These are phyloP conservation scores for Heliconius ismenius DNA, from an alignment of 2,888 invertebrate genomes.

Conservation along the genomic window DNA sequence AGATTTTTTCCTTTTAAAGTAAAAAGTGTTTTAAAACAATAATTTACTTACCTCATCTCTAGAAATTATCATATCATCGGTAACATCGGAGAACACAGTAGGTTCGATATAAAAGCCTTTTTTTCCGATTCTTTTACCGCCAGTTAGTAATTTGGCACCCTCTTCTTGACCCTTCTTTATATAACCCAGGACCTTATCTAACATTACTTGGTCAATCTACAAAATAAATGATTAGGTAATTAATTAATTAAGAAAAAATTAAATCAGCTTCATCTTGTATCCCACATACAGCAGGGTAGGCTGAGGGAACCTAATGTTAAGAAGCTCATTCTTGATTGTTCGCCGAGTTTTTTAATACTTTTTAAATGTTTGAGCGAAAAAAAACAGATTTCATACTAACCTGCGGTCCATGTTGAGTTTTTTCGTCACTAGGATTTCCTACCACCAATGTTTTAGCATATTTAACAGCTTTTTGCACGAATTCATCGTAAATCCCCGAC, in stretches of 20 bases:
- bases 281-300: no score
- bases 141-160: constrained; percentile 89
- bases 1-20: no score
- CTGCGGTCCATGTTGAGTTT: constrained; percentile 58
- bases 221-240: no score
- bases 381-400: constrained; percentile 30
- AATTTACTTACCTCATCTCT: constrained; percentile 84
- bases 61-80: constrained; percentile 88
- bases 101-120: constrained; percentile 90
- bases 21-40: neutral
- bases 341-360: no score
- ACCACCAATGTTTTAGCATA: constrained; percentile 85
- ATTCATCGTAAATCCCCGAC: constrained; percentile 87
- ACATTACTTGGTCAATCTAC: constrained; percentile 85
- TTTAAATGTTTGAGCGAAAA: no score
- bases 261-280: no score
- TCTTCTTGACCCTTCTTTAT: constrained; percentile 89
- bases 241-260: no score
- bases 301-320: no score
- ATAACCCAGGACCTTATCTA: constrained; percentile 87
- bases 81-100: constrained; percentile 88
- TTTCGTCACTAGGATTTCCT: constrained; percentile 72
- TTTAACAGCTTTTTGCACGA: constrained; percentile 86
- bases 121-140: constrained; percentile 84
- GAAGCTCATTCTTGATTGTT: no score